Base-by-base conservation (phyloP, 2,113 vertebrate genomes). In the Sardina pilchardus region DNA sequence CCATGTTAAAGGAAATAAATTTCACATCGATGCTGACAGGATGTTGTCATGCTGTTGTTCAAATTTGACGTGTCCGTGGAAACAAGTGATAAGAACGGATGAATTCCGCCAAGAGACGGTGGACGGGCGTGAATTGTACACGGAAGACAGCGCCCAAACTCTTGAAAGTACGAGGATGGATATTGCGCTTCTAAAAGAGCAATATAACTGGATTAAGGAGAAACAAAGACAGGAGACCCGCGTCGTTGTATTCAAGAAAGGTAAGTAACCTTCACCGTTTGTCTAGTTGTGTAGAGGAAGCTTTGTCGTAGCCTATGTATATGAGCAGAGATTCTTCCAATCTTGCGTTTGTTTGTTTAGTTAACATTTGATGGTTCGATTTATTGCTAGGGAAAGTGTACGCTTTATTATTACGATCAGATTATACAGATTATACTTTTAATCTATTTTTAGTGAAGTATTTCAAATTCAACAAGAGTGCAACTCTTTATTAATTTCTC, bases 181-280 rank as follows among this genome's bases (percentile, higher is more conserved):
- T 81, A 89, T 96, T 4, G 93, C 92, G 48, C 43, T 90, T 24
- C 94, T 97, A 44, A 93, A 95, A 89, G 93, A 96, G 81, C 95
- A 95, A 85, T 96, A 97, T 84, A 88, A 94, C 88, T 92, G 92
- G 42, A 94, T 90, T 82, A 96, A 92, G 83, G 93, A 96, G 87
- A 93, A 91, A 71, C 96, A 95, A 90, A 95, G 90, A 88, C 92
- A 91, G 16, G 90, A 93, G 3, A 93, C 94, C 0, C 92, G 93
- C 26, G 90, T 97, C 88, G 89, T 96, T 44, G 87, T 96, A 36
- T 91, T 95, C 90, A 93, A 93, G 91, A 92, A 92, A 95, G 96
- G 96, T 96, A 94, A 82, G 12, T 10, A 94, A 39, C 9, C 56
- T 17, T 0, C 10, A 67, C 8, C 21, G 17, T 56, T 56, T 56